Evolutionary conservation across 2,888 invertebrate genomes (phyloP).

Genomic region (Exephanes ischioxanthus): DNA sequence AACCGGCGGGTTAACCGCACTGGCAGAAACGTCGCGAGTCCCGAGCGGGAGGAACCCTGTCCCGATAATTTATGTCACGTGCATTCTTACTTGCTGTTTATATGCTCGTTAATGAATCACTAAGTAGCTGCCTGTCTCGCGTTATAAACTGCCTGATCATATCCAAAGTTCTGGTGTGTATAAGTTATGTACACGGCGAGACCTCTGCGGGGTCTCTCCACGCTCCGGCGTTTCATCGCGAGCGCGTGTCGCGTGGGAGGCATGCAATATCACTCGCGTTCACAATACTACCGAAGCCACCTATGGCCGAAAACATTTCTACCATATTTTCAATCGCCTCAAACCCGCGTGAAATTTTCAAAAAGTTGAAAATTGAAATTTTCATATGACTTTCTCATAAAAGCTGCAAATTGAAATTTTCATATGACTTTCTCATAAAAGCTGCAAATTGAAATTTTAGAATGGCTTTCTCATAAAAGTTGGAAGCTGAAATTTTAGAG

Average conservation of each 20-base stretch:
- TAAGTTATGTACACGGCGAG: constrained; percentile 9
- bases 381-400: too few species aligned
- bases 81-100: constrained; percentile 70
- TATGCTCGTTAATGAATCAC: constrained; percentile 70
- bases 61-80: constrained; percentile 69
- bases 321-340: not conserved
- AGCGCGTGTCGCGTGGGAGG: constrained; percentile 48
- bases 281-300: constrained; percentile 26
- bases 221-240: constrained; percentile 46
- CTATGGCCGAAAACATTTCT: constrained; percentile 1
- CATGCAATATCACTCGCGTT: constrained; percentile 51
- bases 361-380: not conserved
- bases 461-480: too few species aligned
- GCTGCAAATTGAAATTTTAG: too few species aligned
- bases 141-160: constrained; percentile 70
- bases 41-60: constrained; percentile 53
- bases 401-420: too few species aligned
- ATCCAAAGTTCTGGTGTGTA: constrained; percentile 64
- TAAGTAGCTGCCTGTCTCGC: constrained; percentile 68
- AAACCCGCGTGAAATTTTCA: not conserved
- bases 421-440: too few species aligned
- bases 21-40: constrained; percentile 47
- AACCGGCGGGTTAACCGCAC: not conserved
- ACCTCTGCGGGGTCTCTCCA: constrained; percentile 38
- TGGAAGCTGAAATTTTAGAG: too few species aligned